Base-by-base conservation (phyloP, 2,888 invertebrate species). In the Aphodius sticticus region DNA sequence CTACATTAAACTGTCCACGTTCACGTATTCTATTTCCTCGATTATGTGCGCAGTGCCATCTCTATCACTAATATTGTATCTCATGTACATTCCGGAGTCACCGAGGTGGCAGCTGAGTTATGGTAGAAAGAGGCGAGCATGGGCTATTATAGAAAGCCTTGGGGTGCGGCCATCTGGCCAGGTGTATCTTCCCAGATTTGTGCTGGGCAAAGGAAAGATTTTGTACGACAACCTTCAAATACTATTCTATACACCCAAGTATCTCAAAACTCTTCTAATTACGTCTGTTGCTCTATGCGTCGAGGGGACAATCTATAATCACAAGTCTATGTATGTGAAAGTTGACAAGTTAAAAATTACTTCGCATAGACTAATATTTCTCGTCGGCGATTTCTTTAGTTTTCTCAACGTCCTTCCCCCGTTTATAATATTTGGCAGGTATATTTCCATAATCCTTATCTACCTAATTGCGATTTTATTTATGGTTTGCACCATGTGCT, bases 101-200 rank as follows among this genome's bases (percentile, higher is more conserved):
- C 76, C 80, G 5, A 76, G 80, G 9, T 80, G 80, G 80, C 76
- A 69, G 15, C 37, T 80, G 16, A 80, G 80, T 36, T 80, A 78
- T 37, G 80, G 80, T 16, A 78, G 70, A 35, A 80, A 78, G 16
- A 69, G 26, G 9, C 76, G 37, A 78, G 80, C 80, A 15, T 80
- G 80, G 80, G 69, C 71, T 37, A 69, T 76, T 12, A 15, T 80
- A n/a, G 70, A 71, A 53, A 12, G 16, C 0, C 75, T 77, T 53
- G 76, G 76, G n/a, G 77, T 53, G 6, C 37, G 38, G 26, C 9
- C 76, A 69, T 16, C 78, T 7, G n/a, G 38, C 2, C 70, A 70
- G 6, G 53, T 15, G 6, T 80, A 78, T 69, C 72, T 78, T 69
- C 80, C 78, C 6, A 70, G 75, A 69, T 26, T 76, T 16, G 6